These are phyloP conservation scores for Periphyllus acericola DNA, from an alignment of 2,888 invertebrate species.

Conservation along the genomic window DNA sequence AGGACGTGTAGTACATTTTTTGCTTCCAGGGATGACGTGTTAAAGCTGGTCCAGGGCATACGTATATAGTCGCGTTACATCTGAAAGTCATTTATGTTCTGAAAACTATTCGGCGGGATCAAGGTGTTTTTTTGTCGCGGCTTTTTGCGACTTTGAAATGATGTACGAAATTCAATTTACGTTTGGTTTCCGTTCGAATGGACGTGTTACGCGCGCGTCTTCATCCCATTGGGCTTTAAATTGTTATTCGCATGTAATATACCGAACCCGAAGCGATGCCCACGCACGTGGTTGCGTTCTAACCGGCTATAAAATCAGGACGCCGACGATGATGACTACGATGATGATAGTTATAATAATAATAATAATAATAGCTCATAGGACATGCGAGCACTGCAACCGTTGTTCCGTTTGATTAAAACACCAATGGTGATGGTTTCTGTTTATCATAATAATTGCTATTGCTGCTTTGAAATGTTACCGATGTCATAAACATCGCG, in stretches of 20 bases:
- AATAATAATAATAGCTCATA: not conserved
- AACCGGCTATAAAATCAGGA: not conserved
- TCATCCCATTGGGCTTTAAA: too few relatives aligned
- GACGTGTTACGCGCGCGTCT: not conserved
- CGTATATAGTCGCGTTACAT: not conserved
- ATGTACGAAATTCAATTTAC: constrained; percentile 30
- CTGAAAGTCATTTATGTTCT: not conserved
- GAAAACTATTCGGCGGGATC: not conserved
- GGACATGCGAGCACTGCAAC: not conserved
- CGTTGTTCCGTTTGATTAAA: not conserved
- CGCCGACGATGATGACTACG: not conserved
- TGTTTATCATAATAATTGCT: not conserved
- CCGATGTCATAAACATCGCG: not conserved
- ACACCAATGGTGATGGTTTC: not conserved
- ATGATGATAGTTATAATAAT: not conserved
- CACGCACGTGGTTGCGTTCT: not conserved
- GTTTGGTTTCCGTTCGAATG: constrained; percentile 3
- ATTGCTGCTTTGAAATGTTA: not conserved
- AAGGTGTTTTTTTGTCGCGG: not conserved
- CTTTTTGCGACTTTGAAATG: not conserved
- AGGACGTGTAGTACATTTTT: too few relatives aligned
- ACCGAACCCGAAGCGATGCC: not conserved
- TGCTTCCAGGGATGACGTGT: not conserved
- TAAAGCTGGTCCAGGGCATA: not conserved
- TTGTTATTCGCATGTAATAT: not conserved